Evolutionary conservation across 2,888 invertebrate species (phyloP), one percentile per base, ranked within the genome.

Genomic region (Nebria brevicollis): DNA sequence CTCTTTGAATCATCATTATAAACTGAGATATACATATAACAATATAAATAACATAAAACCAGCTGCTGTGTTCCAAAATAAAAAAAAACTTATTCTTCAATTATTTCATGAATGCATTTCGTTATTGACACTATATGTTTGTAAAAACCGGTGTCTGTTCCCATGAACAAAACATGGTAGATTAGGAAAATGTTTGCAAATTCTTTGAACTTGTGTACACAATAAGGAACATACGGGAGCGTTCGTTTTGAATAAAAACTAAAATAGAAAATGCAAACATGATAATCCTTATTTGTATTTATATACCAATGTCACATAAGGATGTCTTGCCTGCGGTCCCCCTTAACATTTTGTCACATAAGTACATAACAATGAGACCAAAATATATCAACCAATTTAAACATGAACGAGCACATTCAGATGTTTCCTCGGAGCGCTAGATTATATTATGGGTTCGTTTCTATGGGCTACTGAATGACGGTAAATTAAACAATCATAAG

Each of bases 331-430:
- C 70, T 7, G 26, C 70, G 68, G 68, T 25, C 84, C 84, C 84
- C 84, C 84, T 84, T 84, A 84, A 66, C 13, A 54, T 54, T 42
- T 77, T 86, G 86, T 86, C 85, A 80, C 84, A 81, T 85, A 86
- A 86, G 85, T 85, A 86, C 84, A 83, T 82, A 82, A 87, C 87
- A 87, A 87, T 86, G 80, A 83, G 72, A 8, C 75, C 43, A 83
- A 84, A 86, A 85, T 86, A 85, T 86, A 86, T 85, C 85, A 72
- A 54, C 43, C 77, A 81, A 77, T 81, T 81, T 77, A 81, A 81
- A 77, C 80, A 77, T 81, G 81, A 81, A 77, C 72, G 81, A 72
- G 43, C 81, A 81, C 81, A 81, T 81, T 81, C 77, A 81, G 43
- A 66, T 25, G 76, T 77, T 76, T 66, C 41, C 76, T 41, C 66